Evolutionary conservation across 2,888 invertebrate species (phyloP).

Genomic region (Agrilus cyanescens): DNA sequence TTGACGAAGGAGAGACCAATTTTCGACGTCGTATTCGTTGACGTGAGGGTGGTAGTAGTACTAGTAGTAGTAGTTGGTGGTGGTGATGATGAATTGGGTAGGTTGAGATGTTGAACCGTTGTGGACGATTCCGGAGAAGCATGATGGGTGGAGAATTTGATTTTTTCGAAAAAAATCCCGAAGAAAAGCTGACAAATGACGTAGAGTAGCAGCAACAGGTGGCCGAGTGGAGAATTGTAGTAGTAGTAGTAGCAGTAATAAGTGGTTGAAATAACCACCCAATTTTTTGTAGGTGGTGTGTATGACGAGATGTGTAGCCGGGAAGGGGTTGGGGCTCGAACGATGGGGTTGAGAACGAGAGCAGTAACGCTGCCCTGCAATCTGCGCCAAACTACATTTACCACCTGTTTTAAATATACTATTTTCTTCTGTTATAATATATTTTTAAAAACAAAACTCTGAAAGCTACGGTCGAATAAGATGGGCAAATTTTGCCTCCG

Average conservation of each 20-base stretch:
- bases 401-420: slow-evolving; percentile 12
- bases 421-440: slow-evolving; percentile 1
- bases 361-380: slow-evolving; percentile 33
- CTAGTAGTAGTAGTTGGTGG: no score
- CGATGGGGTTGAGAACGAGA: slow-evolving; percentile 32
- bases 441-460: slow-evolving; percentile 8
- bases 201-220: slow-evolving; percentile 14
- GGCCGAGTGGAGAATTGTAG: slow-evolving; percentile 18
- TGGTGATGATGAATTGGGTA: no score
- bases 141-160: slow-evolving; percentile 19
- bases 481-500: no score
- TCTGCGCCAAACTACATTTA: slow-evolving; percentile 28
- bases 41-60: no score
- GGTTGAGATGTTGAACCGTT: no score
- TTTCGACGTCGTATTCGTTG: no score
- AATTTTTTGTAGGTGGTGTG: slow-evolving; percentile 26
- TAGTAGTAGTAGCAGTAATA: slow-evolving; percentile 17
- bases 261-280: slow-evolving; percentile 2
- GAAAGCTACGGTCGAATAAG: no score
- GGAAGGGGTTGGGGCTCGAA: slow-evolving; percentile 29
- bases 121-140: slow-evolving; percentile 4
- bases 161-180: slow-evolving; percentile 9
- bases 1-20: no score
- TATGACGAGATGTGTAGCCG: slow-evolving; percentile 32
- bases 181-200: slow-evolving; percentile 17